Base-by-base conservation (phyloP, 2,888 invertebrate species). In the Lysandra coridon region DNA sequence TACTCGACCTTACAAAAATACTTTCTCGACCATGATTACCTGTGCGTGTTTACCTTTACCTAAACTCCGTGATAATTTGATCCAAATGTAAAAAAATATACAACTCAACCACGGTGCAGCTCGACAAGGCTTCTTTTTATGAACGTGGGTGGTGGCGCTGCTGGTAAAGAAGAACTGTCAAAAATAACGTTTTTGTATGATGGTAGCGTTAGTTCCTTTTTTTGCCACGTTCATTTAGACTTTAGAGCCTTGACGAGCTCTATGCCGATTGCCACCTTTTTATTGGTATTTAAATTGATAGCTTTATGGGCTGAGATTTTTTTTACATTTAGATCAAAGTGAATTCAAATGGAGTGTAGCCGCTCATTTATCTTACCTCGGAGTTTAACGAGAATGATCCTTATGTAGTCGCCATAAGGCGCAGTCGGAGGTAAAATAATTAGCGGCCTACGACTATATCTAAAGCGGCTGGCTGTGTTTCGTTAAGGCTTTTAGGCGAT, bases 21-120 rank as follows among this genome's bases (percentile, higher is more conserved):
- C 86, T 85, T 85, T 82, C 78, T 81, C 83, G 85, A 88, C 85
- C 81, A 85, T 87, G 88, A 83, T 79, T 76, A 84, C 85, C 86
- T 92, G 91, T 92, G 91, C 92, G 93, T 92, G 92, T 91, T 92
- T 92, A 85, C 85, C 85, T 85, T 86, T 86, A 87, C 85, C 85
- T 83, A 75, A 79, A 64, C 64, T 64, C 12, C 57, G 57, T 57
- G 17, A 57, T 17, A 57, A 17, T 17, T 57, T 57, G 57, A 17
- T 57, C 57, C 3, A 17, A 57, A 57, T 14, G 57, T 17, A 17
- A 57, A 57, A 57, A 57, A 7, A 49, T 49, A 17, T 57, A 4
- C 17, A 57, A 57, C 17, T 57, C 57, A 14, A 57, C 57, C 57
- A 17, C 12, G 17, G 4, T 53, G 6, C 6, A 0, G 44, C 4